Conservation (phyloP, 2,797 vertebrate genomes). For the Peromyscus melanophrys region DNA sequence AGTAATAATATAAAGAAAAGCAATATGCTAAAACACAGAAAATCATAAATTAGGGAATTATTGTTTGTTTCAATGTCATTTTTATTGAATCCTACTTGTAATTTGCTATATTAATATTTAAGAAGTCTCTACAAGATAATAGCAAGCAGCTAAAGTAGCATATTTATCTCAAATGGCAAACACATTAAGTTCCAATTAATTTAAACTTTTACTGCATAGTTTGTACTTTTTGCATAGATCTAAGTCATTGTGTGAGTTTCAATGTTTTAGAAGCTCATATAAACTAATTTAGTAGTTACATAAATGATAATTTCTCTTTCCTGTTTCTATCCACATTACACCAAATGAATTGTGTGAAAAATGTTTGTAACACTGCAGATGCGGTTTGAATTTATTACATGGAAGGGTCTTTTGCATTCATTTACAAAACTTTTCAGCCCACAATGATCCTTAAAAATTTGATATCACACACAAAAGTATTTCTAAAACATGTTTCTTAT, state of each 20-base stretch:
- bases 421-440: slow-evolving; percentile 38
- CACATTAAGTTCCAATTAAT: slow-evolving; percentile 55
- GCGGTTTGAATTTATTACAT: slow-evolving; percentile 1
- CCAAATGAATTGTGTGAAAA: slow-evolving; percentile 64
- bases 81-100: neutral
- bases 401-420: neutral
- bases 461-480: neutral
- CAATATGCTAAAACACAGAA: neutral
- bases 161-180: slow-evolving; percentile 56
- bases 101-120: slow-evolving; percentile 62
- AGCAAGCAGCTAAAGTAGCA: neutral
- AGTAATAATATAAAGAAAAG: neutral
- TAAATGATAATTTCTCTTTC: slow-evolving; percentile 57
- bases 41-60: neutral
- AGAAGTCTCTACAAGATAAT: slow-evolving; percentile 55
- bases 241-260: slow-evolving; percentile 21
- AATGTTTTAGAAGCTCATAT: slow-evolving; percentile 54
- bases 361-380: slow-evolving; percentile 36
- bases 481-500: neutral
- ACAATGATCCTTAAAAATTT: slow-evolving; percentile 5
- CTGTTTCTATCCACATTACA: slow-evolving; percentile 27
- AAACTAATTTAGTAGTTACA: slow-evolving; percentile 59
- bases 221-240: slow-evolving; percentile 59
- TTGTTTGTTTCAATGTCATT: neutral
- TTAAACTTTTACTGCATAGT: slow-evolving; percentile 56